These are phyloP conservation scores for Dendroctonus valens DNA, from an alignment of 1,140 invertebrate species.

Conservation along the genomic window DNA sequence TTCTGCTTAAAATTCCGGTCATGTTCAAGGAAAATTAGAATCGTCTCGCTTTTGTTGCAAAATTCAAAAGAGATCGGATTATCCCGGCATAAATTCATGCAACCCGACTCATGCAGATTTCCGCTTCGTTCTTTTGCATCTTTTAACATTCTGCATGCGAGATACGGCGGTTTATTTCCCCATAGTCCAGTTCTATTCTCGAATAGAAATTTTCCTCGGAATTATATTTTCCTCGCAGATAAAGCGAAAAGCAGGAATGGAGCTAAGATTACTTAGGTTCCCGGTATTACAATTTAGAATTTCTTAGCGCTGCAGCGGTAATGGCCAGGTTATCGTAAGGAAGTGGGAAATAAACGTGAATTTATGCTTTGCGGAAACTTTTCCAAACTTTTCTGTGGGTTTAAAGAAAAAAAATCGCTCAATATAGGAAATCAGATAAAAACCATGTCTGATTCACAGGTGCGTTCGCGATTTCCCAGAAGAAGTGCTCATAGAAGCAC, in stretches of 20 bases:
- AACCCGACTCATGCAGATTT: constrained; percentile 47
- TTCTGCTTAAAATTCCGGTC: constrained; percentile 12
- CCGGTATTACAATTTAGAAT: constrained; percentile 34
- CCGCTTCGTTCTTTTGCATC: constrained; percentile 46
- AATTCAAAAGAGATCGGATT: constrained; percentile 29
- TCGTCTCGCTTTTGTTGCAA: constrained; percentile 10
- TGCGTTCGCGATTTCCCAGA: too few species aligned
- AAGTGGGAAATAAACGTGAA: constrained; percentile 38
- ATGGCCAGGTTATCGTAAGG: constrained; percentile 39
- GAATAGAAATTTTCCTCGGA: constrained; percentile 41
- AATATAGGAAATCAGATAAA: constrained; percentile 1
- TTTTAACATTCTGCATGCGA: constrained; percentile 44
- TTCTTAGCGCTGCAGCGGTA: constrained; percentile 31
- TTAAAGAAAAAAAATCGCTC: constrained; percentile 15
- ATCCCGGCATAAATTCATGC: constrained; percentile 44
- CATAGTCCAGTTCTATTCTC: constrained; percentile 45
- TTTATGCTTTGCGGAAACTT: constrained; percentile 34
- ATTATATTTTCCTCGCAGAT: constrained; percentile 43
- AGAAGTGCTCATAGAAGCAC: too few species aligned
- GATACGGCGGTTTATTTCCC: constrained; percentile 44
- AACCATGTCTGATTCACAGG: not conserved
- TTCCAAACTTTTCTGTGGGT: constrained; percentile 11
- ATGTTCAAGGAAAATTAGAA: constrained; percentile 15
- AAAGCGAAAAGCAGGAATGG: constrained; percentile 39
- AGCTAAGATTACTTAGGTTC: constrained; percentile 34